Evolutionary conservation across 2,888 invertebrate species (phyloP).

Genomic region (Trichacis sp.): DNA sequence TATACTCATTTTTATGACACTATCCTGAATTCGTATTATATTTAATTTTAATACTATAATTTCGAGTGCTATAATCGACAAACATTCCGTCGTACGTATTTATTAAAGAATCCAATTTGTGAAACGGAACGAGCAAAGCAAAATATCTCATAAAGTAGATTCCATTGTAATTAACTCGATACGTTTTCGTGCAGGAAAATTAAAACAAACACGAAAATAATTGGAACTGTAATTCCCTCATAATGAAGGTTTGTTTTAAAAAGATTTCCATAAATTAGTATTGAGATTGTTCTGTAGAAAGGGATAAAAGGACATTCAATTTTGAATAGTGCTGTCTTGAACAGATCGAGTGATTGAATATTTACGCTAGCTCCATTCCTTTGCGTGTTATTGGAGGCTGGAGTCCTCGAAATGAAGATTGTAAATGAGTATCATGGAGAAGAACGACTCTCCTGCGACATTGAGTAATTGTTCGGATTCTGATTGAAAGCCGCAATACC

Average conservation of each 20-base stretch:
- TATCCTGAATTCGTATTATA: no score
- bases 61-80: background rate
- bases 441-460: conserved; percentile 35
- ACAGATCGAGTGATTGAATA: conserved; percentile 12
- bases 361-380: conserved; percentile 9
- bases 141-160: background rate
- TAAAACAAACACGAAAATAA: no score
- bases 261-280: no score
- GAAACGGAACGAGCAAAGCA: background rate
- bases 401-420: conserved; percentile 20
- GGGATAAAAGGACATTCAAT: no score
- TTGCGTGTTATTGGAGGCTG: conserved; percentile 9
- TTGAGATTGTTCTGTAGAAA: no score
- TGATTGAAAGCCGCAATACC: conserved; percentile 49
- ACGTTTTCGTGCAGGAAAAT: background rate
- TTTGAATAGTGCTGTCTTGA: background rate
- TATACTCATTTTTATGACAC: no score
- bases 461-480: conserved; percentile 53
- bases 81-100: background rate
- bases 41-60: no score
- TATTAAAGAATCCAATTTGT: background rate
- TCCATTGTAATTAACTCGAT: background rate
- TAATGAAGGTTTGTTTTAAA: no score
- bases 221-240: no score
- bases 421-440: conserved; percentile 25